phyloP scores from a whole-genome alignment of 2,888 invertebrate species.

The Opisthograptis luteolata region DNA sequence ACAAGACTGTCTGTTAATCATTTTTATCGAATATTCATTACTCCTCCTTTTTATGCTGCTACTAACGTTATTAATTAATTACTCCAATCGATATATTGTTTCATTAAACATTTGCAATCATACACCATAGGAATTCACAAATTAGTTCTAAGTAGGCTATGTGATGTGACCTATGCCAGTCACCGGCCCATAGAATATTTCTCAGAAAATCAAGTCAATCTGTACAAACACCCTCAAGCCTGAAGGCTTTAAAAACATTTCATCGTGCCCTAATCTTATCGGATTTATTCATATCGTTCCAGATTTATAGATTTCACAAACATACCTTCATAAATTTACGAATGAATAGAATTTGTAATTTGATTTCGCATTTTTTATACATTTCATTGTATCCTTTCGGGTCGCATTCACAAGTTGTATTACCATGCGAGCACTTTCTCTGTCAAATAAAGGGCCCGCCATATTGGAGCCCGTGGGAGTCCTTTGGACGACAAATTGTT shows the following conservation, averaged over 20 bases:
- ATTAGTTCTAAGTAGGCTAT: no score
- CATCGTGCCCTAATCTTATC: not conserved
- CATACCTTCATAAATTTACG: not conserved
- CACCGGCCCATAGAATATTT: no score
- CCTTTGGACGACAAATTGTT: conserved; percentile 62
- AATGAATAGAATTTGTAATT: not conserved
- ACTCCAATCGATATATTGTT: no score
- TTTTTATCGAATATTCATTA: not conserved
- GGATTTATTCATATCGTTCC: no score
- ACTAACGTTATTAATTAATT: no score
- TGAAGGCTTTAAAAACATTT: not conserved
- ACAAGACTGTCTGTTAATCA: not conserved
- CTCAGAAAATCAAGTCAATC: no score
- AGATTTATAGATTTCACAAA: not conserved
- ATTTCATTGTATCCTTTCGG: conserved; percentile 29
- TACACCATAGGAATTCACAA: no score
- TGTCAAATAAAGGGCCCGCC: conserved; percentile 35
- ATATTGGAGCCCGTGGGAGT: conserved; percentile 52
- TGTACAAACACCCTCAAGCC: no score
- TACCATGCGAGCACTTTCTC: conserved; percentile 44
- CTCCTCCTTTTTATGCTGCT: not conserved
- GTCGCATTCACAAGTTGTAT: conserved; percentile 44
- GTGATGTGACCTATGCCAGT: no score
- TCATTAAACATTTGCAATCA: no score
- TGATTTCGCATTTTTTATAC: not conserved